A percentile compares a stretch with the other conserved stretches of the same genome.
phyloP scores from a whole-genome alignment of 92 coral and sea anemone genomes.

The Blastomussa wellsi region DNA sequence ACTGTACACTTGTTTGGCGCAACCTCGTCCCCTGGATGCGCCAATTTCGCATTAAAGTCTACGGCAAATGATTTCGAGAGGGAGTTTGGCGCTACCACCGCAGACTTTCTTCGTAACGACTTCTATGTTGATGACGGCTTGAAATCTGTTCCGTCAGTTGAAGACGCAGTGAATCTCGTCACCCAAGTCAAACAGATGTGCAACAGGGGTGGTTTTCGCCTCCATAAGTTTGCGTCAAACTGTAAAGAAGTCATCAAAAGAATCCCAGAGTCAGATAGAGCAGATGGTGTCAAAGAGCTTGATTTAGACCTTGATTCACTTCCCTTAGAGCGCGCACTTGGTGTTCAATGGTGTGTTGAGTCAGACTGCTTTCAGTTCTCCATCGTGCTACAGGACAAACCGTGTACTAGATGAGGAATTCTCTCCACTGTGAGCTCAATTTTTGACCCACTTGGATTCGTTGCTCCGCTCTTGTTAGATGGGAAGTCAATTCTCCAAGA shows the following conservation, averaged over 20 bases:
- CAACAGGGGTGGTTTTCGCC: slow-evolving; percentile 41
- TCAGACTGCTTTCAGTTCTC: slow-evolving; percentile 11
- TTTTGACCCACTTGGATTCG: slow-evolving; percentile 46
- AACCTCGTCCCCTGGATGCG: slow-evolving; percentile 60
- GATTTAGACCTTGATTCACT: background rate
- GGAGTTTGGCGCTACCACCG: slow-evolving; percentile 30
- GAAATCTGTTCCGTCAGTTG: slow-evolving; percentile 43
- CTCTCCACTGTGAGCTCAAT: background rate
- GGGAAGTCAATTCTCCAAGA: slow-evolving; percentile 69
- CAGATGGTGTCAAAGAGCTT: no score
- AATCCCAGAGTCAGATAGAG: slow-evolving; percentile 20
- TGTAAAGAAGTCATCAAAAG: slow-evolving; percentile 39
- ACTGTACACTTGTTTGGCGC: slow-evolving; percentile 65
- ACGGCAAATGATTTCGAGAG: slow-evolving; percentile 48
- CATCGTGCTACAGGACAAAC: no score
- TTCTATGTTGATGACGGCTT: slow-evolving; percentile 67
- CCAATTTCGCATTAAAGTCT: slow-evolving; percentile 61
- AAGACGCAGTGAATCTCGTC: slow-evolving; percentile 52
- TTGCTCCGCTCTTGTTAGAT: no score
- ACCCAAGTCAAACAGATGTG: slow-evolving; percentile 49
- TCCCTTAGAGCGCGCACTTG: no score
- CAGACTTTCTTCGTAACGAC: slow-evolving; percentile 46
- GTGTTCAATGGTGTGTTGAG: slow-evolving; percentile 44
- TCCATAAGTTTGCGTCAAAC: slow-evolving; percentile 56
- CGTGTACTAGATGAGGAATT: slow-evolving; percentile 14